Conservation (phyloP, 2,888 invertebrate species). For the Hirtodrosophila alboralis region DNA sequence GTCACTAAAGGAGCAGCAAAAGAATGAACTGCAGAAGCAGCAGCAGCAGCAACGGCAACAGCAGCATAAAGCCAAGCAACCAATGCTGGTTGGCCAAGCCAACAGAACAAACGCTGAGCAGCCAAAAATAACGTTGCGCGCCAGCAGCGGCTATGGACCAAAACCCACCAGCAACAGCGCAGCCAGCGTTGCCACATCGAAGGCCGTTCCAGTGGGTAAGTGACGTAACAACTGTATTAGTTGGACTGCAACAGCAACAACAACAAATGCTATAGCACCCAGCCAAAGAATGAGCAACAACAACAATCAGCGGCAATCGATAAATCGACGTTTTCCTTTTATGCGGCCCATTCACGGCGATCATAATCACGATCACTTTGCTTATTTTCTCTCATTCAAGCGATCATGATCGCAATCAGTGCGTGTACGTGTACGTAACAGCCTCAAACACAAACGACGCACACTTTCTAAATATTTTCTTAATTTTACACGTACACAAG, state of each 20-base stretch:
- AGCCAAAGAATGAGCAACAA: slow-evolving; percentile 16
- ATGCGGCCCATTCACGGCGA: background rate
- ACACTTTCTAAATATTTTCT: too few relatives aligned
- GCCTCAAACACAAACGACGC: too few relatives aligned
- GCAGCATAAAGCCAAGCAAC: slow-evolving; percentile 52
- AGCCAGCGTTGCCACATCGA: slow-evolving; percentile 20
- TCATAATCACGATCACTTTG: background rate
- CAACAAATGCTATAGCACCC: slow-evolving; percentile 30
- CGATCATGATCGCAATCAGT: too few relatives aligned
- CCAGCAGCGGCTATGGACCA: slow-evolving; percentile 70
- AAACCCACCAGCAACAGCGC: slow-evolving; percentile 20
- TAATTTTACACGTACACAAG: too few relatives aligned
- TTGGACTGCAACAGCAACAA: slow-evolving; percentile 36
- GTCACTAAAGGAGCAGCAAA: slow-evolving; percentile 63
- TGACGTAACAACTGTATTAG: slow-evolving; percentile 42
- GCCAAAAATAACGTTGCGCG: slow-evolving; percentile 44
- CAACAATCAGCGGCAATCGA: slow-evolving; percentile 33
- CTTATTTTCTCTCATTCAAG: too few relatives aligned
- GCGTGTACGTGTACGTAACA: too few relatives aligned
- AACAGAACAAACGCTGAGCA: slow-evolving; percentile 33
- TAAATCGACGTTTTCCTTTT: slow-evolving; percentile 36
- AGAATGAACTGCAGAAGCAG: slow-evolving; percentile 12
- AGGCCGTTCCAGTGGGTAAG: slow-evolving; percentile 56
- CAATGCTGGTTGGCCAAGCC: slow-evolving; percentile 64
- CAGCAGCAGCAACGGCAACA: slow-evolving; percentile 22